Evolutionary conservation across 2,888 invertebrate species (phyloP).

Genomic region (Drosophila aldrichi): DNA sequence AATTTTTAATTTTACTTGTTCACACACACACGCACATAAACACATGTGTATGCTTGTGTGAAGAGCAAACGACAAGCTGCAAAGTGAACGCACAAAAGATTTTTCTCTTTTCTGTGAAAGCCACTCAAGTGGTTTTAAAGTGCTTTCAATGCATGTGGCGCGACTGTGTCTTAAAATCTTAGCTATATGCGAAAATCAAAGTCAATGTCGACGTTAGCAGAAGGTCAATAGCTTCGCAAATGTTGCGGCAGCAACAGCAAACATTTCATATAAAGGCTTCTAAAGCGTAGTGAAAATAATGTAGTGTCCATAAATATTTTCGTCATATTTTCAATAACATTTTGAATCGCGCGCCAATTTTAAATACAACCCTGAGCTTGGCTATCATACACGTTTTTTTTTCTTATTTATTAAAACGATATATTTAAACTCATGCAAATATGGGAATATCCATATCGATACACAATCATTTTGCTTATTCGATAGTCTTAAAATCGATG

Average conservation of each 20-base stretch:
- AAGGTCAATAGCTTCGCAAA: slow-evolving; percentile 59
- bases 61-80: slow-evolving; percentile 12
- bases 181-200: slow-evolving; percentile 41
- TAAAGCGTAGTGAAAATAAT: background rate
- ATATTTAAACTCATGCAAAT: background rate
- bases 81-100: slow-evolving; percentile 58
- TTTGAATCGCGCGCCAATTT: background rate
- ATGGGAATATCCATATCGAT: background rate
- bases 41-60: background rate
- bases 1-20: slow-evolving; percentile 28
- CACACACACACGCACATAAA: background rate
- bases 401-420: background rate
- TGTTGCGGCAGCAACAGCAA: slow-evolving; percentile 11
- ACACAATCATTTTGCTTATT: background rate
- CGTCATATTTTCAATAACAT: background rate
- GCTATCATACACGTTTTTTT: background rate
- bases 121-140: slow-evolving; percentile 40
- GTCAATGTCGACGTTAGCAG: slow-evolving; percentile 48
- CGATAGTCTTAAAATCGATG: background rate
- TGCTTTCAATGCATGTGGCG: slow-evolving; percentile 30
- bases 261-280: slow-evolving; percentile 5
- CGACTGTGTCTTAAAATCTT: slow-evolving; percentile 42
- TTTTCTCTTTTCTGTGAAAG: slow-evolving; percentile 38
- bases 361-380: background rate
- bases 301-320: background rate